Evolutionary conservation across 1,140 invertebrate species (phyloP).

Genomic region (Euborellia annulipes): DNA sequence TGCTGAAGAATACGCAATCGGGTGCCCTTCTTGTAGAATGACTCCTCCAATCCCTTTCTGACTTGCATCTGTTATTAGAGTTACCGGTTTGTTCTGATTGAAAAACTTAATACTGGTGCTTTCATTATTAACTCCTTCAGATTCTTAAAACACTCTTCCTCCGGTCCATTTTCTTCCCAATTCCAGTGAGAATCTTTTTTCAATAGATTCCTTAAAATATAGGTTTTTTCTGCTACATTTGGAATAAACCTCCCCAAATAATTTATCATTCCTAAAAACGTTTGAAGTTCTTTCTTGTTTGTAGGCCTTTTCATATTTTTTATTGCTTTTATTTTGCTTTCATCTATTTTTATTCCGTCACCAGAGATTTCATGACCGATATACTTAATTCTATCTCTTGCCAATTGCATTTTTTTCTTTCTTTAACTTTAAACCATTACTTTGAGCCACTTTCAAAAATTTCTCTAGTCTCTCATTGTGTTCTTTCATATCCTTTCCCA

Average conservation of each 20-base stretch:
- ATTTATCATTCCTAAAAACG: slow-evolving; percentile 24
- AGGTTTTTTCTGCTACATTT: slow-evolving; percentile 16
- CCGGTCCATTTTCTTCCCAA: slow-evolving; percentile 14
- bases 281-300: not conserved
- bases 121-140: slow-evolving; percentile 17
- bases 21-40: slow-evolving; percentile 17
- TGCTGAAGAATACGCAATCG: slow-evolving; percentile 22
- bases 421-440: too few relatives aligned
- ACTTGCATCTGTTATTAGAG: slow-evolving; percentile 9
- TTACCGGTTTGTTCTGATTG: slow-evolving; percentile 9
- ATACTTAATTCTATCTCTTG: too few relatives aligned
- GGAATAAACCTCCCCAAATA: slow-evolving; percentile 26
- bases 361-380: slow-evolving; percentile 1
- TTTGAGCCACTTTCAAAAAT: too few relatives aligned
- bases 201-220: slow-evolving; percentile 17
- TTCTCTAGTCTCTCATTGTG: too few relatives aligned
- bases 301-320: not conserved
- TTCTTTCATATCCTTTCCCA: too few relatives aligned
- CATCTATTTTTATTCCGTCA: slow-evolving; percentile 1
- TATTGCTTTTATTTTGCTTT: slow-evolving; percentile 1
- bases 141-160: slow-evolving; percentile 15
- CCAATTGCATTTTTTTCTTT: too few relatives aligned
- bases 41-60: slow-evolving; percentile 14
- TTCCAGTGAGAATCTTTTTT: slow-evolving; percentile 17
- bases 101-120: slow-evolving; percentile 20